A percentile compares a stretch with the other conserved stretches of the same genome.
Conservation (phyloP, 2,888 invertebrate genomes). For the Cataglyphis cursor region DNA sequence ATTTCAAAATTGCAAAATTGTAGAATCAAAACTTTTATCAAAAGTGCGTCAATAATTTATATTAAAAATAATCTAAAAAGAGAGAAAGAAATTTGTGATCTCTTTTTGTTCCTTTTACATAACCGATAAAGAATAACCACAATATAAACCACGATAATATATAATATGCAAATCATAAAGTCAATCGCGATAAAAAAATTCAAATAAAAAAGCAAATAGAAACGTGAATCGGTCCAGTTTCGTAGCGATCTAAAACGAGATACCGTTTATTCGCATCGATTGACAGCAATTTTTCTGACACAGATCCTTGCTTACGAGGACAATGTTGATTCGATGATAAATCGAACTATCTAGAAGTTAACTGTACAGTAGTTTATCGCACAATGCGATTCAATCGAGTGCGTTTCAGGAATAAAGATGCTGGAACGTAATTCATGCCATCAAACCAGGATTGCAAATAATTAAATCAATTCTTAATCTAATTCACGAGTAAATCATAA, state of each 20-base stretch:
- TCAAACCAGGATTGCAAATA: no score
- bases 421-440: constrained; percentile 1
- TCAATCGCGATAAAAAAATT: constrained; percentile 41
- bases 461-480: no score
- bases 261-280: constrained; percentile 21
- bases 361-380: constrained; percentile 58
- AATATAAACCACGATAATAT: background rate
- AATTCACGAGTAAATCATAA: no score
- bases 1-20: background rate
- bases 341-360: constrained; percentile 60
- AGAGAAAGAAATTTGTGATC: background rate
- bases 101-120: background rate
- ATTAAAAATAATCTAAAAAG: background rate
- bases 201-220: background rate
- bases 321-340: constrained; percentile 55
- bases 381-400: constrained; percentile 50
- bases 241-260: background rate
- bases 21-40: background rate
- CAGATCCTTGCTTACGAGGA: constrained; percentile 49
- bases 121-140: constrained; percentile 1
- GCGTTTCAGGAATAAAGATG: constrained; percentile 21
- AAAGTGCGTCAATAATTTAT: background rate
- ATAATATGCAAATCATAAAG: background rate
- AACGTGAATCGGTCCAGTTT: constrained; percentile 23
- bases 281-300: constrained; percentile 49